phyloP scores from a whole-genome alignment of 2,113 vertebrate genomes.

The Myotis yumanensis region DNA sequence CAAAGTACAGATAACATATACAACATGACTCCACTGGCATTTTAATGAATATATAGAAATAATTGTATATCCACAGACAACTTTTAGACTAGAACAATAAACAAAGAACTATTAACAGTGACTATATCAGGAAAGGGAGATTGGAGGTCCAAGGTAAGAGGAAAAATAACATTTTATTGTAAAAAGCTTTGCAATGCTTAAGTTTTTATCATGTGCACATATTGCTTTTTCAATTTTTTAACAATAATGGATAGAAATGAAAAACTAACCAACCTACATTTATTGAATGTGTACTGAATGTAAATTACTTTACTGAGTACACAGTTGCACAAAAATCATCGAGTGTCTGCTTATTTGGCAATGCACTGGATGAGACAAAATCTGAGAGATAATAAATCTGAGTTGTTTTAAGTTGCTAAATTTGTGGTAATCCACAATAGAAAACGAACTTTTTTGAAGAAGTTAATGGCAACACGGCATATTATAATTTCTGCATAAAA shows the following conservation, averaged over 20 bases:
- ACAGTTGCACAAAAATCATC: not conserved
- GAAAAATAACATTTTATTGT: not conserved
- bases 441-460: not conserved
- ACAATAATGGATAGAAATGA: conserved; percentile 6
- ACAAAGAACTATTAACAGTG: not conserved
- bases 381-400: too few species aligned
- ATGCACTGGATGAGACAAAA: not conserved
- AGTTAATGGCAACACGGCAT: not conserved
- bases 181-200: not conserved
- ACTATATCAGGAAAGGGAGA: not conserved
- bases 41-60: conserved; percentile 8
- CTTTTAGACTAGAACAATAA: not conserved
- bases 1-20: not conserved
- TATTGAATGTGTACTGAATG: not conserved
- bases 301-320: not conserved
- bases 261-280: not conserved
- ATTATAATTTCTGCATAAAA: conserved; percentile 33
- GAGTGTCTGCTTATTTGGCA: not conserved
- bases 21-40: not conserved
- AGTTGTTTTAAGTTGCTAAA: too few species aligned
- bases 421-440: too few species aligned
- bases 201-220: not conserved
- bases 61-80: not conserved
- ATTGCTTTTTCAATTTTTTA: not conserved
- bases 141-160: not conserved